Base-by-base conservation (phyloP, 2,888 invertebrate genomes). In the Globia sparganii region DNA sequence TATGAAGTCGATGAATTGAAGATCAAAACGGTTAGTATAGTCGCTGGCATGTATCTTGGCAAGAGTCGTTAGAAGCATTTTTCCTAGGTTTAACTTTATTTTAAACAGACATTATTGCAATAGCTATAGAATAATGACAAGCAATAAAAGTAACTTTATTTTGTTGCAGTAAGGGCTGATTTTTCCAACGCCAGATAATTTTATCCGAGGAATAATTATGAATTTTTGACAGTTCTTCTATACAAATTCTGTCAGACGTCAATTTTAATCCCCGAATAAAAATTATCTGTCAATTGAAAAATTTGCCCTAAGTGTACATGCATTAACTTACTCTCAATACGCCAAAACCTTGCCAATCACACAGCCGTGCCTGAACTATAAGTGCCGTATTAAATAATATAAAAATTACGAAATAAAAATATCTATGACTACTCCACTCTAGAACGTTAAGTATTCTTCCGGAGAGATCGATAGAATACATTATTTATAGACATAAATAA, bases 381-480 rank as follows among this genome's bases (percentile, higher is more conserved):
- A 15, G 9, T n/a, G n/a, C n/a, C n/a, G n/a, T 49, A 46, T 25
- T 13, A 25, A 13, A 31, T 49, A 49, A 34, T 18, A 18, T 34
- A 18, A 49, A 67, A 53, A 34, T 37, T 9, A 46, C 4, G 18
- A 40, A 62, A 59, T 28, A 28, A 31, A 37, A 67, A 64, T 53
- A 0, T 37, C 25, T 49, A 31, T 31, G 28, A 28, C 18, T 59
- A 59, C 11, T 21, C 15, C 21, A n/a, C 43, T 53, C 15, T 37
- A 34, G 11, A 49, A 62, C 34, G 43, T 46, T 34, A 43, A 28
- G n/a, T 2, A 34, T 43, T 53, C 4, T 31, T 53, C 8, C 25
- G 13, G 13, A 58, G 15, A 66, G 11, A 69, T 75, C 28, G 37
- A 65, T 68, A 5, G 25, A 59, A 75, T 53, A 59, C 0, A 81